Conservation (phyloP, 1,140 invertebrate genomes). For the Bactericera cockerelli region DNA sequence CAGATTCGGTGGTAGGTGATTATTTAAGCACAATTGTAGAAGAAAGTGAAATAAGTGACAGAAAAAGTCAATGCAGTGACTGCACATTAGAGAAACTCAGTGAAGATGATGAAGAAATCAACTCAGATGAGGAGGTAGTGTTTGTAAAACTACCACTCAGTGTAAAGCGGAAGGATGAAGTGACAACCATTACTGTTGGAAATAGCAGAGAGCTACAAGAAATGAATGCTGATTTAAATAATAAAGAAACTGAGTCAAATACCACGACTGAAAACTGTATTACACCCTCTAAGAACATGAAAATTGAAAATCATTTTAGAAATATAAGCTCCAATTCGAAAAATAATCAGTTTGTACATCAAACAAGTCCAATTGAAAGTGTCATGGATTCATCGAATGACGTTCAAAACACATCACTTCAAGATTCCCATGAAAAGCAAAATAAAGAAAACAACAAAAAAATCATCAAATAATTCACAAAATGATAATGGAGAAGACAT, state of each 20-base stretch:
- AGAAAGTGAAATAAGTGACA: constrained; percentile 8
- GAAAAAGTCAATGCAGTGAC: constrained; percentile 2
- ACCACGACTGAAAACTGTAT: no score
- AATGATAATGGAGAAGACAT: not conserved
- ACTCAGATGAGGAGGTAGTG: not conserved
- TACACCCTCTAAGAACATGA: no score
- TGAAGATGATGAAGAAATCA: not conserved
- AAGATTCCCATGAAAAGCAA: no score
- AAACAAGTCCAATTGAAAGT: no score
- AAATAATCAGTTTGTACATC: no score
- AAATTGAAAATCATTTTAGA: no score
- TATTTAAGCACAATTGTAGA: not conserved
- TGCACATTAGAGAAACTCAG: constrained; percentile 1
- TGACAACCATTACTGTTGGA: not conserved
- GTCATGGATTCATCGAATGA: no score
- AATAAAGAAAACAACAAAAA: no score
- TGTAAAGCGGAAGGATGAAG: not conserved
- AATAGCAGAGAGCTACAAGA: not conserved
- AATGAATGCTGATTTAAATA: not conserved
- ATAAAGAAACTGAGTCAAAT: no score
- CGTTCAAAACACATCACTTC: no score
- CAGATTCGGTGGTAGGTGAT: not conserved
- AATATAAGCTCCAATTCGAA: no score
- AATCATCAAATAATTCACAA: no score
- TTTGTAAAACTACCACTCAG: constrained; percentile 3